These are phyloP conservation scores for Heliconius aoede DNA, from an alignment of 2,888 invertebrate species.

Conservation along the genomic window DNA sequence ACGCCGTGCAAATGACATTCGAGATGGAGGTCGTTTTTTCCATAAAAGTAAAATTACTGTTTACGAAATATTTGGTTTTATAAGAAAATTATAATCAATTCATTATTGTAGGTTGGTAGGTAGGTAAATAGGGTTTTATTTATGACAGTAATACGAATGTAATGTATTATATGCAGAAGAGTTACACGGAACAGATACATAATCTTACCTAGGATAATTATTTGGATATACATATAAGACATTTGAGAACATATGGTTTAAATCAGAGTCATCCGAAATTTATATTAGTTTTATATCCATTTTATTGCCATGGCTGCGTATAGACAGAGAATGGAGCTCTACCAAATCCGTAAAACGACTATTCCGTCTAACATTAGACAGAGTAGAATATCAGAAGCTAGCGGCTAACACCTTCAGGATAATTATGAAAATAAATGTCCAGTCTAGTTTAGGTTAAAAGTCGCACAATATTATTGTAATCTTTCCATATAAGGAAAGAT, in stretches of 20 bases:
- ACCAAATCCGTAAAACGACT: too few species aligned
- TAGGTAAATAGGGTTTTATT: not conserved
- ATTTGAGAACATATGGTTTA: not conserved
- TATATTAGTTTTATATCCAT: too few species aligned
- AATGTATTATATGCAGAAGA: too few species aligned
- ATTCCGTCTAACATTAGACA: too few species aligned
- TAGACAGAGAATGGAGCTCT: too few species aligned
- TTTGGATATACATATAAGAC: not conserved
- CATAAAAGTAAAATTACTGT: slow-evolving; percentile 75
- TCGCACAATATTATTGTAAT: too few species aligned
- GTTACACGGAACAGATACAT: not conserved
- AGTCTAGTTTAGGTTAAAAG: not conserved
- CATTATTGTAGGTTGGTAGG: slow-evolving; percentile 19
- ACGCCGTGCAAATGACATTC: slow-evolving; percentile 84
- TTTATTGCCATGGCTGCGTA: too few species aligned
- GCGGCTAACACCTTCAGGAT: too few species aligned
- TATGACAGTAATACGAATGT: not conserved
- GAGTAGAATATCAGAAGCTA: too few species aligned
- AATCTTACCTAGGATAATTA: not conserved
- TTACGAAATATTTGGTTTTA: slow-evolving; percentile 75
- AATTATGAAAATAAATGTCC: not conserved
- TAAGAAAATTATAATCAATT: slow-evolving; percentile 49
- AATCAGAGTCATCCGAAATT: too few species aligned
- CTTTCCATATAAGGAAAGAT: too few species aligned
- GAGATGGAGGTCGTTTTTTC: slow-evolving; percentile 82